These are phyloP conservation scores for Regulus satrapa DNA, from an alignment of 2,113 vertebrate genomes.

Conservation along the genomic window DNA sequence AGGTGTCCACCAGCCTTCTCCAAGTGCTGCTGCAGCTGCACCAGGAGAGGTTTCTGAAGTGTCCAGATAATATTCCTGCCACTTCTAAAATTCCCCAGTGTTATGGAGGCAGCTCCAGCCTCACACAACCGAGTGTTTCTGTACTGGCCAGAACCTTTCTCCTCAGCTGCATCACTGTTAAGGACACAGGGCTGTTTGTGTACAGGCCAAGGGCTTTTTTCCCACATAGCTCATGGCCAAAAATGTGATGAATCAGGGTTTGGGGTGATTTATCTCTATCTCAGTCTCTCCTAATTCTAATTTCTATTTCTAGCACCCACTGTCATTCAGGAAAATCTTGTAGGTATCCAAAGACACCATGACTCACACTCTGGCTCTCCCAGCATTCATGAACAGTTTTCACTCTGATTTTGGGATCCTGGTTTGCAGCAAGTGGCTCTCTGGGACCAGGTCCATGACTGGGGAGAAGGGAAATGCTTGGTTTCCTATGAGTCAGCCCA, in stretches of 20 bases:
- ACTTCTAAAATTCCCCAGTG: not conserved
- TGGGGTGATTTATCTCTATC: not conserved
- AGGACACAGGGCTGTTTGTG: not conserved
- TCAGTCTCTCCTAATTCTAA: not conserved
- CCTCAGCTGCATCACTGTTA: not conserved
- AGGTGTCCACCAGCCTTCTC: rapidly evolving
- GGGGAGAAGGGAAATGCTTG: not conserved
- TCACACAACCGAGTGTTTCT: not conserved
- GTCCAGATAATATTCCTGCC: not conserved
- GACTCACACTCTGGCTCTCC: conserved; percentile 39
- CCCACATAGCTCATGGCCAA: not conserved
- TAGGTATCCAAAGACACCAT: not conserved
- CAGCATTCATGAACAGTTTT: not conserved
- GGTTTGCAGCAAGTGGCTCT: not conserved
- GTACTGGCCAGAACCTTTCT: not conserved
- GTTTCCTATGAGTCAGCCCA: not conserved
- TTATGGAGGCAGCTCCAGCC: not conserved
- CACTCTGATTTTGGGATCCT: not conserved
- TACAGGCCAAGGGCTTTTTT: not conserved
- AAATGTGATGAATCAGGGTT: conserved; percentile 37
- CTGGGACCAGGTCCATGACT: not conserved
- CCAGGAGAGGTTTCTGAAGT: not conserved
- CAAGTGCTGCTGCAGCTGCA: not conserved
- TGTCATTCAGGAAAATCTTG: conserved; percentile 31
- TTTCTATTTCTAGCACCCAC: conserved; percentile 45